A percentile compares a stretch with the other conserved stretches of the same genome.
Evolutionary conservation across 2,113 vertebrate species (phyloP).

Genomic region (human (Homo sapiens)): GRCh38 chr12:25985001-25985500

Average conservation of each 20-base stretch:
- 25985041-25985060: neutral
- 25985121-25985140: neutral
- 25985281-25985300: neutral
- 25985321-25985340: neutral
- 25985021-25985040: neutral
- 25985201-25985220: neutral
- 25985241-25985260: neutral
- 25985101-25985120: neutral
- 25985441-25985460: neutral
- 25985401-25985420: rapidly evolving
- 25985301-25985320: neutral
- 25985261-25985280: neutral
- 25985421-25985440: neutral
- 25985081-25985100: neutral
- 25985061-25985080: neutral
- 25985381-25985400: neutral
- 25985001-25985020: neutral
- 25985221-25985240: neutral
- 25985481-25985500: neutral
- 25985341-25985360: neutral
- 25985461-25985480: neutral
- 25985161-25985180: neutral
- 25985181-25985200: neutral
- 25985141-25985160: neutral
- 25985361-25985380: neutral